Base-by-base conservation (phyloP, 2,113 vertebrate genomes). In the Cnemophilus loriae region DNA sequence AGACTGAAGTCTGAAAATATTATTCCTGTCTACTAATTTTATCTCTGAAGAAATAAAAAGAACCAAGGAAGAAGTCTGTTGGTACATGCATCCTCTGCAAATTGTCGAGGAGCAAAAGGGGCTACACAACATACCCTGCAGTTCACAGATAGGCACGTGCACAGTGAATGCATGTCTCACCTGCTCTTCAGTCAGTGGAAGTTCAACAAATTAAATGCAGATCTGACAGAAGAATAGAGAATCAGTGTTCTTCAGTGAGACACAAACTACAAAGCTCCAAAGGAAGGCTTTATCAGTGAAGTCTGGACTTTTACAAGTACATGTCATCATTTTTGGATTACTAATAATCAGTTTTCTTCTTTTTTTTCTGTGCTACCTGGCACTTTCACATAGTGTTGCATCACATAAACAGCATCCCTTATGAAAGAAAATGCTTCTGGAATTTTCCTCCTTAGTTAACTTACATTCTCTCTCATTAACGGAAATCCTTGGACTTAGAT, bases 21-120 rank as follows among this genome's bases (percentile, higher is more conserved):
- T 95, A 78, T 85, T 89, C 33, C 59, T 65, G 73, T 39, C 77
- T 69, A 64, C 44, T 84, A 84, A 79, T 87, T 85, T 84, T 77
- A 70, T 90, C 79, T 84, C 37, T 70, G 24, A 84, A 56, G 71
- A 79, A 33, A 44, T 52, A 78, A 71, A 70, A 64, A 61, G 69
- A 21, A 16, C 57, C 16, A n/a, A 55, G 30, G 47, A 77, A 73
- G 76, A 69, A 68, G 12, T 60, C 37, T 82, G 73, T 76, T 39
- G 28, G 56, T 75, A 53, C 22, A 53, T 13, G 71, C 61, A 89
- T 73, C 44, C 52, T 56, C 69, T 73, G 49, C 52, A 86, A 93
- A 92, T 65, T 24, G 28, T 27, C 12, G 39, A n/a, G 35, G 22
- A 28, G 46, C 28, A 84, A 42, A 73, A 84, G 35, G 55, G 35